Evolutionary conservation across 2,113 vertebrate genomes (phyloP).

Genomic region (Oenanthe oenanthe): DNA sequence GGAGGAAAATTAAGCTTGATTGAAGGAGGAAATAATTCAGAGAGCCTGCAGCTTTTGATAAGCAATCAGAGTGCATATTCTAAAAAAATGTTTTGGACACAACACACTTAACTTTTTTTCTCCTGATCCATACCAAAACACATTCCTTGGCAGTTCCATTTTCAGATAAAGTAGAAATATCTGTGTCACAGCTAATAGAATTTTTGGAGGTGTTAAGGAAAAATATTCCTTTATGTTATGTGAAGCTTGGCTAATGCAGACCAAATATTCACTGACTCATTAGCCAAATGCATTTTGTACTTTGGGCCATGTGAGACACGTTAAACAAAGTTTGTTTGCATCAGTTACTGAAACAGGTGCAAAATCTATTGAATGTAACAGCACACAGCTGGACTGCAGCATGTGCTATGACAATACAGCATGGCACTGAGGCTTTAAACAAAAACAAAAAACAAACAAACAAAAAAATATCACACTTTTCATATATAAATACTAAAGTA

Average conservation of each 20-base stretch:
- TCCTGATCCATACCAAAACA: background rate
- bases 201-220: background rate
- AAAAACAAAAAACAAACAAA: background rate
- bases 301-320: background rate
- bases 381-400: background rate
- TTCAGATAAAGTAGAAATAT: background rate
- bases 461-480: background rate
- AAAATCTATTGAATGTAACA: background rate
- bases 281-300: background rate
- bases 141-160: background rate
- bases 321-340: background rate
- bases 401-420: background rate
- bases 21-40: conserved; percentile 40
- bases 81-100: background rate
- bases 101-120: background rate
- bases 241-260: background rate
- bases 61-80: background rate
- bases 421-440: background rate
- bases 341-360: background rate
- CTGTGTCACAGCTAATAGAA: background rate
- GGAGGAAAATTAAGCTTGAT: conserved; percentile 6
- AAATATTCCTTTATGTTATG: background rate
- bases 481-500: background rate
- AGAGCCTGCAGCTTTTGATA: conserved; percentile 15
- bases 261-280: background rate